phyloP scores from a whole-genome alignment of 1,140 invertebrate species.

The Drosophila pectinifera region DNA sequence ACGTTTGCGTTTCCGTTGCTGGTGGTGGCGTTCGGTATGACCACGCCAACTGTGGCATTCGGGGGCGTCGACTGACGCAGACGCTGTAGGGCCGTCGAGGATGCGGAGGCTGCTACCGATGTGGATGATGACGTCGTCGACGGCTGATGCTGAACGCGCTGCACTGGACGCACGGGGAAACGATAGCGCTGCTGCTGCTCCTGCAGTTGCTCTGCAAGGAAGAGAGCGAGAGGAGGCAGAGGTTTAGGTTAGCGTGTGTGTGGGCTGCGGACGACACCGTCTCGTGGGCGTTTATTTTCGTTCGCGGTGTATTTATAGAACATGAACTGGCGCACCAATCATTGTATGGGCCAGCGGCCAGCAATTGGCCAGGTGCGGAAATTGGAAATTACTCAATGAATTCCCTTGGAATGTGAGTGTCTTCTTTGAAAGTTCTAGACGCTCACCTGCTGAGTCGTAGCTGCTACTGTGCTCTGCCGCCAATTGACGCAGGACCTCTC shows the following conservation, averaged over 20 bases:
- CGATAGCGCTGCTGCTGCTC: constrained; percentile 80
- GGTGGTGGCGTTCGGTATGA: constrained; percentile 75
- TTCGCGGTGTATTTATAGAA: constrained; percentile 63
- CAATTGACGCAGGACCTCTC: constrained; percentile 58
- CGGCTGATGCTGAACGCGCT: constrained; percentile 74
- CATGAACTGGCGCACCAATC: constrained; percentile 74
- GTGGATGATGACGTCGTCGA: constrained; percentile 25
- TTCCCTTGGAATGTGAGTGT: background rate
- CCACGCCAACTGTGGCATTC: constrained; percentile 76
- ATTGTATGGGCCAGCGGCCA: constrained; percentile 34
- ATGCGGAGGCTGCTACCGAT: constrained; percentile 15
- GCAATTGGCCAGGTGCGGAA: constrained; percentile 49
- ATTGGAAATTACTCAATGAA: constrained; percentile 32
- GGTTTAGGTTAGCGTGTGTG: constrained; percentile 25
- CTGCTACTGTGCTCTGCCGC: constrained; percentile 60
- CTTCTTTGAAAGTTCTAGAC: background rate
- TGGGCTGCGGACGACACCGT: constrained; percentile 11
- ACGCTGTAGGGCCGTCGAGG: constrained; percentile 42
- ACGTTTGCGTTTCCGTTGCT: constrained; percentile 57
- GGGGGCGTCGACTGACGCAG: constrained; percentile 57
- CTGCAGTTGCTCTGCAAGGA: constrained; percentile 69
- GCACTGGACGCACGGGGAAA: constrained; percentile 80
- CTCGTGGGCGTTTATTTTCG: constrained; percentile 73
- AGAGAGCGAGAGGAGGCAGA: constrained; percentile 29
- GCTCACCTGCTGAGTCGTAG: constrained; percentile 62